Percentiles rank a stretch among this genome's conserved stretches.
Conservation (phyloP, 1,140 invertebrate species). For the Hyles vespertilio region DNA sequence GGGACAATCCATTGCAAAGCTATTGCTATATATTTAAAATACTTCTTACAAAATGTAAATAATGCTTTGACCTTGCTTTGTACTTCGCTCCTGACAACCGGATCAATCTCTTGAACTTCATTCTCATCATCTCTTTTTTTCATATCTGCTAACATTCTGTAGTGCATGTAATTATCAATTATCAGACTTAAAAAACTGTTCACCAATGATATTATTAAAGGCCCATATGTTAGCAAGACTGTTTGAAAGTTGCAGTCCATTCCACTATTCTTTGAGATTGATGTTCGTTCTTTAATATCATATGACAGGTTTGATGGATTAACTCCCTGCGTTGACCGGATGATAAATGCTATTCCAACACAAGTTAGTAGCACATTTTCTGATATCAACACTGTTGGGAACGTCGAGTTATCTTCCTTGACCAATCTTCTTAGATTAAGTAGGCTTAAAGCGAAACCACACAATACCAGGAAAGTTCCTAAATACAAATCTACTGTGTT, state of each 20-base stretch:
- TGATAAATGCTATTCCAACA: conserved; percentile 58
- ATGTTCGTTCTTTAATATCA: conserved; percentile 38
- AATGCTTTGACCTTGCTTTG: conserved; percentile 25
- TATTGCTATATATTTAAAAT: conserved; percentile 46
- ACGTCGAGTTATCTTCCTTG: conserved; percentile 29
- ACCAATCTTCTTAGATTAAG: conserved; percentile 51
- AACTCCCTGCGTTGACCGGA: conserved; percentile 36
- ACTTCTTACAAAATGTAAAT: conserved; percentile 37
- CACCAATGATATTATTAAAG: conserved; percentile 56
- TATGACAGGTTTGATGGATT: conserved; percentile 30
- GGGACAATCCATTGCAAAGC: conserved; percentile 56
- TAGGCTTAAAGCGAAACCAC: conserved; percentile 54
- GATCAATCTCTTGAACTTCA: conserved; percentile 37
- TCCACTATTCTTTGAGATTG: conserved; percentile 15
- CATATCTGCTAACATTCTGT: conserved; percentile 42
- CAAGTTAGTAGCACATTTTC: conserved; percentile 59
- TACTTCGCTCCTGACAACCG: conserved; percentile 17
- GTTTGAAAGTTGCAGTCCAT: conserved; percentile 44
- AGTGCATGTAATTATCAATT: conserved; percentile 66
- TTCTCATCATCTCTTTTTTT: conserved; percentile 46
- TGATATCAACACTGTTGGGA: conserved; percentile 47
- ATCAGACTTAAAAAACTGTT: conserved; percentile 61
- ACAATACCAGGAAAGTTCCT: conserved; percentile 51
- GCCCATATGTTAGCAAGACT: conserved; percentile 56
- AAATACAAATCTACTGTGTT: conserved; percentile 51